A percentile compares a stretch with the other conserved stretches of the same genome.
These are phyloP conservation scores for Corvus cornix DNA, from an alignment of 2,113 vertebrate genomes.

Conservation along the genomic window DNA sequence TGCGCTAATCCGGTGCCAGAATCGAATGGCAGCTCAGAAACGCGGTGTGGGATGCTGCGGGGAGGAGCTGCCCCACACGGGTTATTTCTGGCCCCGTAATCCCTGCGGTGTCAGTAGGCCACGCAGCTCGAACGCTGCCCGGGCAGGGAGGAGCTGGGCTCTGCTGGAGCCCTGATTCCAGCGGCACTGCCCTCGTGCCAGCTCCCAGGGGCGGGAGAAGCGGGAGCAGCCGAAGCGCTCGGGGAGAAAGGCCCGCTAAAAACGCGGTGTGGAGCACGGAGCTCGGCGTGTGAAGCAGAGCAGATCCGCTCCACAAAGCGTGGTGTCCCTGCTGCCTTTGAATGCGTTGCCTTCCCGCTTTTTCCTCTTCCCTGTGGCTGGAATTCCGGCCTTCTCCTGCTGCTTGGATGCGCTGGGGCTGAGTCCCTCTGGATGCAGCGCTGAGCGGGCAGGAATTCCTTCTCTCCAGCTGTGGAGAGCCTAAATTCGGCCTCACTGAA, in stretches of 20 bases:
- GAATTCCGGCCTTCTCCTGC: not conserved
- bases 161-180: not conserved
- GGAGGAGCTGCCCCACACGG: not conserved
- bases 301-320: not conserved
- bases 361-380: no score
- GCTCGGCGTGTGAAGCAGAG: not conserved
- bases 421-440: not conserved
- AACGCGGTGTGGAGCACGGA: rapidly evolving
- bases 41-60: rapidly evolving
- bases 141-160: not conserved
- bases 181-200: not conserved
- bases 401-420: rapidly evolving
- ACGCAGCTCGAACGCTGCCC: not conserved
- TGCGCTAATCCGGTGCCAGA: not conserved
- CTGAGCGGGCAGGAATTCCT: not conserved
- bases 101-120: not conserved
- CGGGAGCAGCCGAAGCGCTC: not conserved
- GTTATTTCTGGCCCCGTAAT: not conserved
- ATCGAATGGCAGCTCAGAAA: not conserved
- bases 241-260: rapidly evolving
- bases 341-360: not conserved
- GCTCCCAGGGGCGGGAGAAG: not conserved
- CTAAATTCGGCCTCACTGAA: not conserved
- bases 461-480: not conserved
- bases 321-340: not conserved